phyloP scores from a whole-genome alignment of 2,113 vertebrate species.

The Felis chaus region DNA sequence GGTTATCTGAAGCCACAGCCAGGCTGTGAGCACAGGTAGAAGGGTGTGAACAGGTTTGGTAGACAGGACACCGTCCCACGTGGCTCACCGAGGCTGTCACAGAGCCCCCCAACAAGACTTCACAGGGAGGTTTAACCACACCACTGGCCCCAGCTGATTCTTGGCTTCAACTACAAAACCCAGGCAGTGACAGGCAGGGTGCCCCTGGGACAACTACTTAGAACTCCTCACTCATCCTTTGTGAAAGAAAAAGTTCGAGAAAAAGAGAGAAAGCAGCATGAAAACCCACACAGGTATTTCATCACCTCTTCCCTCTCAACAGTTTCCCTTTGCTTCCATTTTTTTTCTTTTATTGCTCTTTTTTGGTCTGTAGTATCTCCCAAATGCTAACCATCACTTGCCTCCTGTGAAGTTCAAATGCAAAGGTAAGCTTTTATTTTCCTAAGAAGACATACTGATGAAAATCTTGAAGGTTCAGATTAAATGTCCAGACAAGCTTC shows the following conservation, averaged over 20 bases:
- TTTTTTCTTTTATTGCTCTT: constrained; percentile 50
- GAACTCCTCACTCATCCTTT: constrained; percentile 31
- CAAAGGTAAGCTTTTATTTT: constrained; percentile 45
- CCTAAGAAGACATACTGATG: constrained; percentile 27
- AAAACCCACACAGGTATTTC: constrained; percentile 41
- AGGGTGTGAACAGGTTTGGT: not conserved
- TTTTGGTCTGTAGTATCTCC: not conserved
- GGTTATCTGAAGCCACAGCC: not conserved
- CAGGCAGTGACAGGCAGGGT: not conserved
- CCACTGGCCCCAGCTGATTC: not conserved
- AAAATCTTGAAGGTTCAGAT: not conserved
- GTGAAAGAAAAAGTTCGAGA: constrained; percentile 16
- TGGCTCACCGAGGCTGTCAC: not conserved
- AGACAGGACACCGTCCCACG: not conserved
- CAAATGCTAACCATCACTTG: constrained; percentile 1
- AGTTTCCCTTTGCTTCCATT: constrained; percentile 35
- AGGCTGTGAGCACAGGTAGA: not conserved
- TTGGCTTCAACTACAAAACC: constrained; percentile 42
- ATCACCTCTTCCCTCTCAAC: constrained; percentile 37
- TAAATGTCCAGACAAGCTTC: not conserved
- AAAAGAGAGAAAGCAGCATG: constrained; percentile 20
- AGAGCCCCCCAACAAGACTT: not conserved
- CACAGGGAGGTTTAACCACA: not conserved
- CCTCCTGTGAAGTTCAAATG: constrained; percentile 20
- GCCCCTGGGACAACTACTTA: constrained; percentile 7